Conservation (phyloP, 2,888 invertebrate genomes). For the Ceratothoa steindachneri region DNA sequence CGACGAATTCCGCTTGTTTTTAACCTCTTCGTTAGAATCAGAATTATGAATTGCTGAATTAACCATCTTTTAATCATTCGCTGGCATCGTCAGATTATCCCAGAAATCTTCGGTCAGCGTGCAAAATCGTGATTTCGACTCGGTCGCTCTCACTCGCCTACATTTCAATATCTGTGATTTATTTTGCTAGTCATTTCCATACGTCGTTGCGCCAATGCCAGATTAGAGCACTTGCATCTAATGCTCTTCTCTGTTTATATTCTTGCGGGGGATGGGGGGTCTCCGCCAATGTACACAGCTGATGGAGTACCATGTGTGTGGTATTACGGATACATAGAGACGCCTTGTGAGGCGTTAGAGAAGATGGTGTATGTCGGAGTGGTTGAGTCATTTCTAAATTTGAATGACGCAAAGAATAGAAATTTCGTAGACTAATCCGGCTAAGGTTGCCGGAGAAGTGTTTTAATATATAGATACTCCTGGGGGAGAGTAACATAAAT, state of each 20-base stretch:
- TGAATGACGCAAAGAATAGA: background rate
- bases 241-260: conserved; percentile 4
- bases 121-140: background rate
- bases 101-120: background rate
- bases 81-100: background rate
- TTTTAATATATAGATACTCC: background rate
- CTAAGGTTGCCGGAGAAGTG: background rate
- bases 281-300: background rate
- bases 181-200: conserved; percentile 5
- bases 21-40: background rate
- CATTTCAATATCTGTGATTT: conserved; percentile 8
- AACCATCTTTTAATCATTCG: background rate
- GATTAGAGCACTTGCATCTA: conserved; percentile 2
- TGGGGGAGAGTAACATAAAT: background rate
- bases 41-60: background rate
- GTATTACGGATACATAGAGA: background rate
- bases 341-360: background rate
- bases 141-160: background rate
- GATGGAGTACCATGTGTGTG: background rate
- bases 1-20: background rate
- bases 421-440: background rate
- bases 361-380: background rate
- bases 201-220: background rate
- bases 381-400: background rate
- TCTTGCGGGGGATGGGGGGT: background rate